Evolutionary conservation across 1,140 invertebrate species (phyloP).

Genomic region (Metaphire vulgaris): DNA sequence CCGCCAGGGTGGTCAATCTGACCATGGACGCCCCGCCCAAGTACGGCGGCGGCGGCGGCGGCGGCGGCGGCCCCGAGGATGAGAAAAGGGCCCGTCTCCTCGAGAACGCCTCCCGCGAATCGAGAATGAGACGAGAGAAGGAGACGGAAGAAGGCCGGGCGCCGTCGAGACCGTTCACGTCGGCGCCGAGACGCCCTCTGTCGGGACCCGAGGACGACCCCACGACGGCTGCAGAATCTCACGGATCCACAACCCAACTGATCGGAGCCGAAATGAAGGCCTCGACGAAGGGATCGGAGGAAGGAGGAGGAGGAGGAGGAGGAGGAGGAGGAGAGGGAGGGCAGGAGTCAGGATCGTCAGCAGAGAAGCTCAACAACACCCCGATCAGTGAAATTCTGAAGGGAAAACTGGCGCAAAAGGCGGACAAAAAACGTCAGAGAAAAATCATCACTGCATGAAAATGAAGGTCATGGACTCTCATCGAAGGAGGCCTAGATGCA

Average conservation of each 20-base stretch:
- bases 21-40: neutral
- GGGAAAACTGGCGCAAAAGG: conserved; percentile 13
- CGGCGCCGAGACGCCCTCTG: conserved; percentile 1
- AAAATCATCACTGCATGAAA: conserved; percentile 19
- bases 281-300: neutral
- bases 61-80: neutral
- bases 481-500: neutral
- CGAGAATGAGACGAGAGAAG: conserved; percentile 12
- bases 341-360: conserved; percentile 7
- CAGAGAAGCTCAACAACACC: no score
- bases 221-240: neutral
- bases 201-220: neutral
- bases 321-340: neutral
- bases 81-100: conserved; percentile 14
- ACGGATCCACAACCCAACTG: conserved; percentile 12
- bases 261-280: neutral
- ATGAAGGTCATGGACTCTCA: neutral
- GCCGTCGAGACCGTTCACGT: neutral
- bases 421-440: conserved; percentile 15
- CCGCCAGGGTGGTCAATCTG: neutral
- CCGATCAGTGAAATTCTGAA: conserved; percentile 20
- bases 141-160: conserved; percentile 11
- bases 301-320: neutral
- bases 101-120: conserved; percentile 14
- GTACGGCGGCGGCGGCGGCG: neutral